phyloP scores from a whole-genome alignment of 2,888 invertebrate genomes.

The Andrena flavipes region DNA sequence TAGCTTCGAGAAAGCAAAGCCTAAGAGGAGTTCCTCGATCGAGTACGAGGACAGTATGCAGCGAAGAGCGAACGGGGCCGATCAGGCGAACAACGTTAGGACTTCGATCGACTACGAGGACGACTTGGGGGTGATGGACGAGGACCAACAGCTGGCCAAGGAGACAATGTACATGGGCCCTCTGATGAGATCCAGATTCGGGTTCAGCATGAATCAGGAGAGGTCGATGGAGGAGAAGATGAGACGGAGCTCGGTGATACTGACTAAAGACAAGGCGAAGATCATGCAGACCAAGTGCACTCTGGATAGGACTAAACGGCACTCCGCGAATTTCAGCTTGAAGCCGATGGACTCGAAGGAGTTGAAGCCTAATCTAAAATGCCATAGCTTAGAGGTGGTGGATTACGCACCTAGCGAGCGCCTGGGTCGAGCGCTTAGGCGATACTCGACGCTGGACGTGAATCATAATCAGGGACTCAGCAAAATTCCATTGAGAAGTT shows the following conservation, averaged over 20 bases:
- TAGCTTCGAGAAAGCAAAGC: constrained; percentile 71
- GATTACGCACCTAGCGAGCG: constrained; percentile 73
- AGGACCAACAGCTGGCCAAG: constrained; percentile 62
- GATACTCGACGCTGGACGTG: constrained; percentile 78
- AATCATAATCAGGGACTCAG: constrained; percentile 83
- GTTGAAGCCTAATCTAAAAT: constrained; percentile 76
- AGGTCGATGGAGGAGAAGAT: constrained; percentile 69
- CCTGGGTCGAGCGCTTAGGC: constrained; percentile 62
- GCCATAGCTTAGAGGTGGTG: constrained; percentile 80
- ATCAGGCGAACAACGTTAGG: constrained; percentile 64
- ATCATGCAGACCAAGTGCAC: constrained; percentile 69
- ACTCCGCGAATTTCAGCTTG: constrained; percentile 76
- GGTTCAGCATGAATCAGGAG: constrained; percentile 59
- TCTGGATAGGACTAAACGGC: constrained; percentile 78
- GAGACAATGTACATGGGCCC: constrained; percentile 67
- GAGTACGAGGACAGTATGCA: constrained; percentile 79
- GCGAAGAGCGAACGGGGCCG: constrained; percentile 66
- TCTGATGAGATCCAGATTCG: constrained; percentile 67
- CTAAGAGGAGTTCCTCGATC: constrained; percentile 70
- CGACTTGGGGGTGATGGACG: constrained; percentile 58
- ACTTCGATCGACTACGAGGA: constrained; percentile 79
- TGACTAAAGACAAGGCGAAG: constrained; percentile 75
- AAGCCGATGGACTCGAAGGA: constrained; percentile 77
- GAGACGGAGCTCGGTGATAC: constrained; percentile 72
- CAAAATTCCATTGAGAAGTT: constrained; percentile 81